Evolutionary conservation across 2,113 vertebrate species (phyloP).

Genomic region (Urocitellus parryii): DNA sequence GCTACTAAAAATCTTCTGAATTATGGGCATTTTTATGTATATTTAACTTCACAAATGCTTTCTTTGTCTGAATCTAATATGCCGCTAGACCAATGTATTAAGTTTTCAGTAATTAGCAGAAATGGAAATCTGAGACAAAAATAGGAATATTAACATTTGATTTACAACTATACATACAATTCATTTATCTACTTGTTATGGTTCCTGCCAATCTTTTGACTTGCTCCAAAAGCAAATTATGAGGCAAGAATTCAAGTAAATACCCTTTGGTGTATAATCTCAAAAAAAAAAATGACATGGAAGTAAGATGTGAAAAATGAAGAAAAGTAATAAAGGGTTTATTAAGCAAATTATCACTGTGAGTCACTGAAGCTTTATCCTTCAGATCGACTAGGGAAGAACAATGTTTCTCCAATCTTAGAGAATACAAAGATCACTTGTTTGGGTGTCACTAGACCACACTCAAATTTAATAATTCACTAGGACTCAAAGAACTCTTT

Average conservation of each 20-base stretch:
- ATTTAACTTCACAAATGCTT: constrained; percentile 41
- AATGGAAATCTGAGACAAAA: neutral
- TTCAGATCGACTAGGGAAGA: neutral
- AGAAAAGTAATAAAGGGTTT: neutral
- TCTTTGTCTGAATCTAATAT: neutral
- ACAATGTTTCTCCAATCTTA: neutral
- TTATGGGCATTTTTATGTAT: neutral
- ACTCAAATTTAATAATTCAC: neutral
- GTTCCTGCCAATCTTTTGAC: neutral
- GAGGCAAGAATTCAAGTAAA: neutral
- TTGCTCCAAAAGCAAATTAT: neutral
- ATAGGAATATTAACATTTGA: neutral
- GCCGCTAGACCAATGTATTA: neutral
- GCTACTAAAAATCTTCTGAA: neutral
- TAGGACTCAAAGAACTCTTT: neutral
- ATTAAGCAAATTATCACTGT: neutral
- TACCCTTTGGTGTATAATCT: neutral
- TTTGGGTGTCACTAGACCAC: neutral
- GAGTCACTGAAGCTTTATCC: neutral
- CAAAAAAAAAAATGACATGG: neutral
- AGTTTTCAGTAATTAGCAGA: neutral
- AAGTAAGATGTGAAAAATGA: neutral
- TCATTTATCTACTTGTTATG: neutral
- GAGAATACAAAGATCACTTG: neutral
- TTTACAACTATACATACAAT: neutral